Conservation (phyloP, 2,888 invertebrate species). For the Cantharis lateralis region DNA sequence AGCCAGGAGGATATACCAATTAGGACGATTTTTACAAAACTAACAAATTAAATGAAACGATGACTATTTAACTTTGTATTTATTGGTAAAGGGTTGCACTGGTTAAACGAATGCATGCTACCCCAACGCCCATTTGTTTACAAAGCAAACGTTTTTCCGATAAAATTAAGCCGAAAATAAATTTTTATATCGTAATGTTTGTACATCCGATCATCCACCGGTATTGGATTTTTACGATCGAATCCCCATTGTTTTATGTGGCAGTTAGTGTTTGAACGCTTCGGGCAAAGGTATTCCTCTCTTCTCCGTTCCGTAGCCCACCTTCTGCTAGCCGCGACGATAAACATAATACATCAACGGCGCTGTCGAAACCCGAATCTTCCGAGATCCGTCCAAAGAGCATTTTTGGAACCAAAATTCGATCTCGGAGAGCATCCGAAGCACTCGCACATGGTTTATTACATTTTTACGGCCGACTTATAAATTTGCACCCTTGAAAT, state of each 20-base stretch:
- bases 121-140: slow-evolving; percentile 18
- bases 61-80: not conserved
- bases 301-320: slow-evolving; percentile 23
- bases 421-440: not conserved
- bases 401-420: not conserved
- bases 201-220: slow-evolving; percentile 40
- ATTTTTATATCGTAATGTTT: slow-evolving; percentile 37
- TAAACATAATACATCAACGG: slow-evolving; percentile 1
- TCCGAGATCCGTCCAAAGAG: not conserved
- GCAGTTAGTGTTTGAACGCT: slow-evolving; percentile 39
- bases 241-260: slow-evolving; percentile 44
- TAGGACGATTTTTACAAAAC: not conserved
- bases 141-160: slow-evolving; percentile 19
- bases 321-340: slow-evolving; percentile 23
- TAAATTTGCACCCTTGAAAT: not conserved
- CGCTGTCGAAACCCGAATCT: slow-evolving; percentile 28
- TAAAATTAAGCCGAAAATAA: slow-evolving; percentile 39
- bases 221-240: slow-evolving; percentile 43
- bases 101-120: slow-evolving; percentile 1
- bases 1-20: not conserved
- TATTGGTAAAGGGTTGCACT: not conserved
- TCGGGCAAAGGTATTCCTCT: slow-evolving; percentile 28
- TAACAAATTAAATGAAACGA: not conserved
- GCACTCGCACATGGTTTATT: not conserved
- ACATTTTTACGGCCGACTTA: not conserved